Percentiles rank a stretch among this genome's conserved stretches.
Conservation (phyloP, 2,888 invertebrate species). For the Sminthurides aquaticus region DNA sequence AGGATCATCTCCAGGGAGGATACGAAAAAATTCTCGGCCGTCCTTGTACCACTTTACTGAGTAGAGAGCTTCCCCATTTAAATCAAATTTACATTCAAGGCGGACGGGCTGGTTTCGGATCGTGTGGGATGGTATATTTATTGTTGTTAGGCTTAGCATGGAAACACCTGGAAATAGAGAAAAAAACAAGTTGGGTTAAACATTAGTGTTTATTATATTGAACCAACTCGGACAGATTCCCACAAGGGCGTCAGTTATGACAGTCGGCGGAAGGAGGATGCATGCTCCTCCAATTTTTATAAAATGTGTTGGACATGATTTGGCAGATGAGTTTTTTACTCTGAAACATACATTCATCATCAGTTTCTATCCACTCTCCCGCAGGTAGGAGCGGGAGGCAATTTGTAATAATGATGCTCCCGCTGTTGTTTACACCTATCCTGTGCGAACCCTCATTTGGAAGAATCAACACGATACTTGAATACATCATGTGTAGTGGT, state of each 20-base stretch:
- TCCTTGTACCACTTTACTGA: slow-evolving; percentile 90
- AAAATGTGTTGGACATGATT: no score
- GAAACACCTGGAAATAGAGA: slow-evolving; percentile 51
- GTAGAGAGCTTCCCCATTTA: slow-evolving; percentile 73
- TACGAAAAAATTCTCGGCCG: slow-evolving; percentile 77
- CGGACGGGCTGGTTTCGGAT: slow-evolving; percentile 67
- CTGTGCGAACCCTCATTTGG: no score
- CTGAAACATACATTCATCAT: background rate
- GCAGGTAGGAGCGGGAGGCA: no score
- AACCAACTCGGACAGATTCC: no score
- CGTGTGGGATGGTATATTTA: slow-evolving; percentile 73
- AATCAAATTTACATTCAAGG: slow-evolving; percentile 73
- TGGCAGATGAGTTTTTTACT: background rate
- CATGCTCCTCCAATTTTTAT: no score
- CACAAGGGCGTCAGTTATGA: no score
- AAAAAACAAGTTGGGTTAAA: slow-evolving; percentile 38
- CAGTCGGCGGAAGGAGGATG: no score
- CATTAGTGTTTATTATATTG: no score
- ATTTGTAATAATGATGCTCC: no score
- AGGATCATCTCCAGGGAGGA: slow-evolving; percentile 72
- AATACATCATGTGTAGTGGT: no score
- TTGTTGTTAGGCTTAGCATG: slow-evolving; percentile 64
- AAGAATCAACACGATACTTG: no score
- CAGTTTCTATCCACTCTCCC: background rate
- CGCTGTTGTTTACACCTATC: no score